Base-by-base conservation (phyloP, 2,888 invertebrate species). In the Acrobasis suavella region DNA sequence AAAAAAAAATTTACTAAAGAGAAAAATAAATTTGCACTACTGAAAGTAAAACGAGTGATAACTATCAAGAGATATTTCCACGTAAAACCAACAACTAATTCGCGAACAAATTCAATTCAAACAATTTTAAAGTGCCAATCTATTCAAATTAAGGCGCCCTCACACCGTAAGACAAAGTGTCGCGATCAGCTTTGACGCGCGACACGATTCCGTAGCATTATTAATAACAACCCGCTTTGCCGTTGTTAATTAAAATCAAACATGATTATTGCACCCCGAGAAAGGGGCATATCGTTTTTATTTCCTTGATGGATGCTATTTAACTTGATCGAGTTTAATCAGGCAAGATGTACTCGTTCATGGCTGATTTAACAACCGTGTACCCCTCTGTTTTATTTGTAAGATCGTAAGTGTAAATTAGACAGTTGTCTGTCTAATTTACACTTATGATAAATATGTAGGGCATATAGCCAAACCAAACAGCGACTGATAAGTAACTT, bases 181-280 rank as follows among this genome's bases (percentile, higher is more conserved):
- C 72, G 64, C 85, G 80, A 89, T 90, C 88, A 88, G 71, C 77
- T 70, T 65, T 82, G 87, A 89, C 87, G 80, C 69, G 72, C 75
- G 72, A 87, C 89, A 87, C 66, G 86, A 84, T 68, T 77, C 78
- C 75, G 75, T 76, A 68, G 69, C 72, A 76, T 83, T 82, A 88
- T 89, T 87, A 87, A 88, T 88, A 81, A 82, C 78, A 73, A 42
- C 9, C 67, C 68, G 63, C 55, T 54, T 50, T 72, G 76, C 83
- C 76, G 69, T 64, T 77, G 83, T 82, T 89, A 87, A 90, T 90
- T 90, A 89, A 89, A 88, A 87, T 85, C 87, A 90, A 89, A 89
- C 88, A 89, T 79, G 75, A 83, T 73, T 71, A 72, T 65, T 72
- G 55, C 68, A 69, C 74, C 69, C 66, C 66, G 65, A 52, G 58